These are phyloP conservation scores for Microdon myrmicae DNA, from an alignment of 2,888 invertebrate species.

Conservation along the genomic window DNA sequence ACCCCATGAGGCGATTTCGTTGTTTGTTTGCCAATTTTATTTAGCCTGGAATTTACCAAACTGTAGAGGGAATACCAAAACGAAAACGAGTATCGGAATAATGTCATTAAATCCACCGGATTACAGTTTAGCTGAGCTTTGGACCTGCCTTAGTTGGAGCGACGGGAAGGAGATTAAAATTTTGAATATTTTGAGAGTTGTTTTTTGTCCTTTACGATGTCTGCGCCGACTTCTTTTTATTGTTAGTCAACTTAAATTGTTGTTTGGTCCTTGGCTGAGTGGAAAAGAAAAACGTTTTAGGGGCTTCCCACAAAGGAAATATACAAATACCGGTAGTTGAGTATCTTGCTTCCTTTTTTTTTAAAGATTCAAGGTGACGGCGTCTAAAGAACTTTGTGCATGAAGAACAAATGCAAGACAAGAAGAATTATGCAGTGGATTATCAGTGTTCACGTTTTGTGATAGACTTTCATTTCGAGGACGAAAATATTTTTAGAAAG, in stretches of 20 bases:
- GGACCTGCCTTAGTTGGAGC: conserved; percentile 36
- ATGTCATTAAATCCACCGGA: conserved; percentile 49
- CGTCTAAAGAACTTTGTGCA: no score
- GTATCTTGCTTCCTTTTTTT: conserved; percentile 8
- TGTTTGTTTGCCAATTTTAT: conserved; percentile 49
- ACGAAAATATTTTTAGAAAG: no score
- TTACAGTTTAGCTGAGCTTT: conserved; percentile 46
- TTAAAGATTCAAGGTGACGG: conserved; percentile 3
- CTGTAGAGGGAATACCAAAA: conserved; percentile 25
- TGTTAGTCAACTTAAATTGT: conserved; percentile 10
- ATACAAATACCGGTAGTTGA: not conserved
- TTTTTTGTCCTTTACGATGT: conserved; percentile 2
- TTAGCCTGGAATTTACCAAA: conserved; percentile 38
- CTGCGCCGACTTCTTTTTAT: conserved; percentile 8
- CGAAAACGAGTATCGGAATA: conserved; percentile 29
- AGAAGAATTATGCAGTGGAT: no score
- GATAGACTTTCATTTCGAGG: no score
- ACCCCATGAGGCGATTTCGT: conserved; percentile 31
- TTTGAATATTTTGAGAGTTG: conserved; percentile 33
- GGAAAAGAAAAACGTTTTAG: conserved; percentile 26
- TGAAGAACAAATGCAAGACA: no score
- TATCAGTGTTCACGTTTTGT: no score
- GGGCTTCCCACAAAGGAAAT: conserved; percentile 21
- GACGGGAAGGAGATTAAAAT: conserved; percentile 45
- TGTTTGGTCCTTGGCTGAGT: conserved; percentile 21